Base-by-base conservation (phyloP, 1,140 invertebrate genomes). In the Drosophila nigrodunni region DNA sequence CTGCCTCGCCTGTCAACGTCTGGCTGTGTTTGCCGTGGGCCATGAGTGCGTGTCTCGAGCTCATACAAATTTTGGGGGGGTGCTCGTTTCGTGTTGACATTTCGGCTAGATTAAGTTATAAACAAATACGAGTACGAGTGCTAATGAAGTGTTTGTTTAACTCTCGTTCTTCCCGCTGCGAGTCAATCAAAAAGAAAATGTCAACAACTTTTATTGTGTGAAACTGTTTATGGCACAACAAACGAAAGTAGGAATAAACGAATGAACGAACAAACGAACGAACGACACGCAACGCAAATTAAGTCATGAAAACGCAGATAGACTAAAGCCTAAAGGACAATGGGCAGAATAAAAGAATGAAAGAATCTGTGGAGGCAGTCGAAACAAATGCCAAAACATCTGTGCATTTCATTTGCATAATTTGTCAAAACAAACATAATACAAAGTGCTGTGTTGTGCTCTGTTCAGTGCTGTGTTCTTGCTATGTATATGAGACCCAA, bases 191-290 rank as follows among this genome's bases (percentile, higher is more conserved):
- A 47, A 49, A 37, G 34, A 55, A 70, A 89, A 75, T 83, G 85
- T 88, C 83, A 88, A 88, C 83, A 88, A 77, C 80, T 89, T 76
- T 88, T 80, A 88, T 88, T 89, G 83, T 88, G 83, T 78, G 83
- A 88, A 88, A 77, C 83, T 88, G 83, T 88, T 88, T 83, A 88
- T 80, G 77, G 57, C 46, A 34, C 39, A 61, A 61, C 62, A 35
- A 58, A 41, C 39, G 47, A 67, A 30, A 4, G 25, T 30, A 30
- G 25, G 25, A 30, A 30, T 30, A 6, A 30, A 78, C 86, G 76
- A 80, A 78, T 81, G 76, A 80, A 65, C 62, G 37, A 58, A 21
- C 39, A 43, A 67, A 78, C 81, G 76, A 80, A 66, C 64, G 50
- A 55, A 37, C 44, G 64, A 72, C 83, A 88, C 83, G 83, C 85